Evolutionary conservation across 2,113 vertebrate genomes (phyloP).

Genomic region (Chaetodon trifascialis): DNA sequence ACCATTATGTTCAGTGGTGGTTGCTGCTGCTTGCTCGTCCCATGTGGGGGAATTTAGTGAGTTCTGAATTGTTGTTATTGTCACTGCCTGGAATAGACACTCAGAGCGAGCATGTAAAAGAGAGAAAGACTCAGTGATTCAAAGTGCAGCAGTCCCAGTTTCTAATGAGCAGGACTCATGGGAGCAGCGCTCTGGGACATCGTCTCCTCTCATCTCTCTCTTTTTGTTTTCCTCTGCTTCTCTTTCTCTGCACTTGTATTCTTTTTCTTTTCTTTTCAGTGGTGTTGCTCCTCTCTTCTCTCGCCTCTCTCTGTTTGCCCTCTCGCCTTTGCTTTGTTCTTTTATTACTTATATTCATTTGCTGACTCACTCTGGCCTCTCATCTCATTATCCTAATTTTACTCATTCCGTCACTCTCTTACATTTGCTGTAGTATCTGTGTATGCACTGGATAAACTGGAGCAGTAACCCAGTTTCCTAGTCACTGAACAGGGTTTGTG

Average conservation of each 20-base stretch:
- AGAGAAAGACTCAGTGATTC: constrained; percentile 1
- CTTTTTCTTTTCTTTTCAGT: not conserved
- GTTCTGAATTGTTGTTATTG: not conserved
- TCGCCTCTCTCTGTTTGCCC: not conserved
- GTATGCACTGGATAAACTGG: not conserved
- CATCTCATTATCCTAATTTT: constrained; percentile 37
- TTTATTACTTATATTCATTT: not conserved
- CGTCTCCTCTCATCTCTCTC: not conserved
- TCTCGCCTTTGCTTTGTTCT: not conserved
- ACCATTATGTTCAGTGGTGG: no score
- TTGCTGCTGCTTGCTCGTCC: no score
- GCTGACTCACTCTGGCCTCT: constrained; percentile 44
- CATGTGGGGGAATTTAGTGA: not conserved
- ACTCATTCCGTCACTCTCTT: constrained; percentile 3
- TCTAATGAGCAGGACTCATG: constrained; percentile 38
- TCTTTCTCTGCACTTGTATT: not conserved
- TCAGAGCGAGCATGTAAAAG: not conserved
- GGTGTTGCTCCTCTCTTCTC: not conserved
- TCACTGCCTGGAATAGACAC: not conserved
- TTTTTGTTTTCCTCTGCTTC: not conserved
- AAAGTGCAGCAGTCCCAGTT: constrained; percentile 33
- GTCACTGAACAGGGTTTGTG: constrained; percentile 4
- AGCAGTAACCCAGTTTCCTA: constrained; percentile 37
- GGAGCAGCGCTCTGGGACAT: constrained; percentile 14
- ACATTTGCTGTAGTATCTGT: not conserved